Conservation (phyloP, 92 coral and sea anemone genomes). For the Galaxea fascicularis region DNA sequence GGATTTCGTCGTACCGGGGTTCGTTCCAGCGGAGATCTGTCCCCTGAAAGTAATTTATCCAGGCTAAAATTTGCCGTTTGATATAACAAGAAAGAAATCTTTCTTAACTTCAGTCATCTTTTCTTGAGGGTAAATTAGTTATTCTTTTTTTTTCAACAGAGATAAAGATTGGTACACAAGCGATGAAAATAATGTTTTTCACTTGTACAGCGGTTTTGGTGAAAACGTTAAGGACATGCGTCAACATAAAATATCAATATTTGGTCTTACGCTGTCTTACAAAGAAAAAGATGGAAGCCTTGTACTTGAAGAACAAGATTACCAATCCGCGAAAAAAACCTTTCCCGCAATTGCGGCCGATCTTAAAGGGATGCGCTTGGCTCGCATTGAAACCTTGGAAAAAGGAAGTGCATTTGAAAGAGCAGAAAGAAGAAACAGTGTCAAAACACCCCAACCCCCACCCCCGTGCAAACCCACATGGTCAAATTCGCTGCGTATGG, state of each 20-base stretch:
- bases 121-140: too few relatives aligned
- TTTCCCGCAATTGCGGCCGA: slow-evolving; percentile 37
- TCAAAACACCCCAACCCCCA: not conserved
- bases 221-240: slow-evolving; percentile 1
- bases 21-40: too few relatives aligned
- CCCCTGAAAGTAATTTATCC: too few relatives aligned
- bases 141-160: not conserved
- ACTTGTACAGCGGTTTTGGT: slow-evolving; percentile 44
- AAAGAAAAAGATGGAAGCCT: slow-evolving; percentile 50
- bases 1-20: too few relatives aligned
- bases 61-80: too few relatives aligned
- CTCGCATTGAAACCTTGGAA: not conserved
- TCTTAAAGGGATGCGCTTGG: slow-evolving; percentile 37
- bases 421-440: not conserved
- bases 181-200: slow-evolving; percentile 40
- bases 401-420: not conserved
- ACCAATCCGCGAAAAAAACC: slow-evolving; percentile 8
- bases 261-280: slow-evolving; percentile 62
- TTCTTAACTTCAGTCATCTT: too few relatives aligned
- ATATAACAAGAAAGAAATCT: too few relatives aligned
- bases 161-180: slow-evolving; percentile 40
- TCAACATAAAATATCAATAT: slow-evolving; percentile 48
- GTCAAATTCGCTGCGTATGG: slow-evolving; percentile 18
- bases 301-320: slow-evolving; percentile 31
- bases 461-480: slow-evolving; percentile 12